Evolutionary conservation across 1,140 invertebrate species (phyloP).

Genomic region (Drosophila pandora): DNA sequence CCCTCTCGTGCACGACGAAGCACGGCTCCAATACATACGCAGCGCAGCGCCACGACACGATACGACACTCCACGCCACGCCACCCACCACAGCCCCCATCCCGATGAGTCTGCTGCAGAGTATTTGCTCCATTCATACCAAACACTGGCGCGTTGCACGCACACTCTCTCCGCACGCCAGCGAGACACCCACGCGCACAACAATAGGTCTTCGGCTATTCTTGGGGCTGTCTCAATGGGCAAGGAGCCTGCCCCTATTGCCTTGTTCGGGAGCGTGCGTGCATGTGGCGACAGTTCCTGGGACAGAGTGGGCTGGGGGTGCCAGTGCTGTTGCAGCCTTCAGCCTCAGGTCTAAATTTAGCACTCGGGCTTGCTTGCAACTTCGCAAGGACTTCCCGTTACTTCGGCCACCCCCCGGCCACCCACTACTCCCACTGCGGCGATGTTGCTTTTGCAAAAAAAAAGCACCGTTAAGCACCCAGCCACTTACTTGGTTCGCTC

Average conservation of each 20-base stretch:
- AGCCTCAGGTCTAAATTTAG: conserved; percentile 80
- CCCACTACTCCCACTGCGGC: neutral
- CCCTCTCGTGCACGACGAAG: neutral
- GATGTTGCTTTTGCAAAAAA: conserved; percentile 1
- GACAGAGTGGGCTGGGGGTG: conserved; percentile 41
- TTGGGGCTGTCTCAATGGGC: no score
- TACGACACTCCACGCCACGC: neutral
- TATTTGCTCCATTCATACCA: conserved; percentile 80
- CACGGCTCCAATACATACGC: conserved; percentile 11
- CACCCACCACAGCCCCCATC: conserved; percentile 10
- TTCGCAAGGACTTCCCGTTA: conserved; percentile 54
- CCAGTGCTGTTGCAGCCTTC: conserved; percentile 68
- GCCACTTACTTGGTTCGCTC: conserved; percentile 59
- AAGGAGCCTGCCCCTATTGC: neutral
- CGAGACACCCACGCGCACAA: neutral
- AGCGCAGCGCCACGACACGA: neutral
- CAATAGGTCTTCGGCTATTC: neutral
- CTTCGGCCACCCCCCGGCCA: neutral
- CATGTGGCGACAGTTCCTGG: conserved; percentile 57
- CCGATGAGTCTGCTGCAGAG: conserved; percentile 53
- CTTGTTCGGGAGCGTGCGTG: conserved; percentile 35
- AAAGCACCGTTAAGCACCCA: conserved; percentile 25
- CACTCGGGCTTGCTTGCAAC: conserved; percentile 76
- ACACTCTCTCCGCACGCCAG: neutral
- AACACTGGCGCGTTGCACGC: conserved; percentile 17